A percentile compares a stretch with the other conserved stretches of the same genome.
Conservation (phyloP, 2,888 invertebrate species). For the Melanostoma mellinum region DNA sequence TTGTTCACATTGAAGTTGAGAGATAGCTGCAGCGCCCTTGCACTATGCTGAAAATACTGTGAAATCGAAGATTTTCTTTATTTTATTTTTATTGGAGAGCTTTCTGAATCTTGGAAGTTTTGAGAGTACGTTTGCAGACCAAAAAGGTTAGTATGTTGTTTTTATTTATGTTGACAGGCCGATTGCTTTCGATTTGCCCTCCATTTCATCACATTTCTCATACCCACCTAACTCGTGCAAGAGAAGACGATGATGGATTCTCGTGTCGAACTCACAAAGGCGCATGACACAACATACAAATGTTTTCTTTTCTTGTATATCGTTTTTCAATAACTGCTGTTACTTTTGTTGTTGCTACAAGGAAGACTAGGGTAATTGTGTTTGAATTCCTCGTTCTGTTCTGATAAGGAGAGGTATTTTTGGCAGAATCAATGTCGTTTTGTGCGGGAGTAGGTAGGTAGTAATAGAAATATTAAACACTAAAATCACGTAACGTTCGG, state of each 20-base stretch:
- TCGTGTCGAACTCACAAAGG: constrained; percentile 38
- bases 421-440: no score
- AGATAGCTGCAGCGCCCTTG: constrained; percentile 47
- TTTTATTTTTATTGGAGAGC: constrained; percentile 24
- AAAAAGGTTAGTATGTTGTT: constrained; percentile 58
- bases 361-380: constrained; percentile 31
- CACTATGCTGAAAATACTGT: constrained; percentile 42
- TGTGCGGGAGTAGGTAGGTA: no score
- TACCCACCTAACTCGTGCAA: neutral
- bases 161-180: constrained; percentile 32
- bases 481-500: no score
- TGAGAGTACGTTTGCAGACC: constrained; percentile 25
- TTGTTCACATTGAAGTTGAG: constrained; percentile 1
- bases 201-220: constrained; percentile 33
- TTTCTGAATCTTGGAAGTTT: neutral
- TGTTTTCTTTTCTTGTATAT: constrained; percentile 26
- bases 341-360: constrained; percentile 4
- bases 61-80: constrained; percentile 36
- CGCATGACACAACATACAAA: constrained; percentile 54
- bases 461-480: no score
- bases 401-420: neutral
- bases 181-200: constrained; percentile 16
- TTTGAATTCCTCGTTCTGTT: constrained; percentile 16
- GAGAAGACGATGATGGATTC: neutral
- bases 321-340: constrained; percentile 5